Evolutionary conservation across 2,888 invertebrate genomes (phyloP).

Genomic region (Galerucella calmariensis): DNA sequence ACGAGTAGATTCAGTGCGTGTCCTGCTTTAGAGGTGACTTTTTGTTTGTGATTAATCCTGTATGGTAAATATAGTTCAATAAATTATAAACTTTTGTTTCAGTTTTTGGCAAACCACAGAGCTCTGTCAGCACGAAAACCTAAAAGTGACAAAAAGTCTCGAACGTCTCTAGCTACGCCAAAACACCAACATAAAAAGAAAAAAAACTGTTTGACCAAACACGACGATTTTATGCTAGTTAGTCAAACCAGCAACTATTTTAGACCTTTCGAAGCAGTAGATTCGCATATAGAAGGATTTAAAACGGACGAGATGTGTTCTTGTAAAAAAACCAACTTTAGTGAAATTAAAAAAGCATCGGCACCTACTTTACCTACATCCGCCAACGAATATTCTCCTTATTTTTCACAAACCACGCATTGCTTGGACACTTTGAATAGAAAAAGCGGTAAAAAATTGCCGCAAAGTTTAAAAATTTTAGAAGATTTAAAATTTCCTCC

Average conservation of each 20-base stretch:
- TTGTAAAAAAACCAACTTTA: conserved; percentile 41
- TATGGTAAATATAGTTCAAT: not conserved
- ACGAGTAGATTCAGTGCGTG: no score
- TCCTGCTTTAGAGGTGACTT: no score
- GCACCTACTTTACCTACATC: conserved; percentile 67
- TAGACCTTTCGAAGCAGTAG: conserved; percentile 59
- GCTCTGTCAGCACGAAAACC: conserved; percentile 48
- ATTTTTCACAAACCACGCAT: conserved; percentile 62
- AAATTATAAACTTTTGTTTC: conserved; percentile 17
- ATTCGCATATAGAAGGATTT: conserved; percentile 59
- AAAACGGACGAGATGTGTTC: conserved; percentile 42
- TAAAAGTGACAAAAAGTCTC: conserved; percentile 46
- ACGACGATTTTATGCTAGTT: conserved; percentile 47
- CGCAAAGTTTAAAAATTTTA: conserved; percentile 54
- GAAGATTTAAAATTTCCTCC: conserved; percentile 57
- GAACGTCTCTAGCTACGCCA: conserved; percentile 39
- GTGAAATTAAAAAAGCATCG: conserved; percentile 60
- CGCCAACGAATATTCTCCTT: conserved; percentile 69
- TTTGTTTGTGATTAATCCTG: no score
- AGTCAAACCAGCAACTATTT: conserved; percentile 57
- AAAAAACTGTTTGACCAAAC: conserved; percentile 57
- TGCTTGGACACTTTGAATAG: conserved; percentile 63
- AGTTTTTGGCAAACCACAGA: conserved; percentile 42
- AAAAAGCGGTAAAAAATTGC: conserved; percentile 67
- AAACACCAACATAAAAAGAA: conserved; percentile 58